A percentile compares a stretch with the other conserved stretches of the same genome.
These are phyloP conservation scores for Papilio machaon DNA, from an alignment of 1,140 invertebrate species.

Conservation along the genomic window DNA sequence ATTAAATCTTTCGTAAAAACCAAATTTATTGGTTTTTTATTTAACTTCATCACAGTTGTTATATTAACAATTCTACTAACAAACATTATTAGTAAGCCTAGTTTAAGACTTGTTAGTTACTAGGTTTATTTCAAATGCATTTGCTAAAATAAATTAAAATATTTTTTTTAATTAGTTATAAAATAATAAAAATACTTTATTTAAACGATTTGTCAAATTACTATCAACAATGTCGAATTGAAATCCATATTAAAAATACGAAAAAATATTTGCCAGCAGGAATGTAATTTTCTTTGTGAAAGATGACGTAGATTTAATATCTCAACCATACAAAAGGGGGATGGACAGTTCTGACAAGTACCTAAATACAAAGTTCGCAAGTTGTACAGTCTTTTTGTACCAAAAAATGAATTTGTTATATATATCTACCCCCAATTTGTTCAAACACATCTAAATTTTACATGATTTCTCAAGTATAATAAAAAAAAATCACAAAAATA, in stretches of 20 bases:
- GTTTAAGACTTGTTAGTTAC: background rate
- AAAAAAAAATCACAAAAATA: background rate
- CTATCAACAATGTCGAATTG: background rate
- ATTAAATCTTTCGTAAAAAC: background rate
- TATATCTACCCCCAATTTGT: background rate
- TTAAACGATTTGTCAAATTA: background rate
- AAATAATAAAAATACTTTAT: background rate
- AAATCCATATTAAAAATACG: background rate
- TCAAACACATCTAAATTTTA: background rate
- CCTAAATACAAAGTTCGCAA: no score
- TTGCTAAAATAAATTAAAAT: background rate
- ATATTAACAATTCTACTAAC: background rate
- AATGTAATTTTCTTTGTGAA: background rate
- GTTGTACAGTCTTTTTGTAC: background rate
- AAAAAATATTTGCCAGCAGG: background rate
- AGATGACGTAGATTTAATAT: background rate
- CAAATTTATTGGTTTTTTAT: background rate
- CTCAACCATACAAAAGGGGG: background rate
- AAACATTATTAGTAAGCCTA: background rate
- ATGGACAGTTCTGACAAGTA: background rate
- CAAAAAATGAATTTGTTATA: background rate
- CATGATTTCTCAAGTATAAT: background rate
- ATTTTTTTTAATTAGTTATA: background rate
- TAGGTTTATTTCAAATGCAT: conserved; percentile 1
- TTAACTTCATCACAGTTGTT: background rate